These are phyloP conservation scores for Stictonetta naevosa DNA, from an alignment of 2,113 vertebrate genomes.

Conservation along the genomic window DNA sequence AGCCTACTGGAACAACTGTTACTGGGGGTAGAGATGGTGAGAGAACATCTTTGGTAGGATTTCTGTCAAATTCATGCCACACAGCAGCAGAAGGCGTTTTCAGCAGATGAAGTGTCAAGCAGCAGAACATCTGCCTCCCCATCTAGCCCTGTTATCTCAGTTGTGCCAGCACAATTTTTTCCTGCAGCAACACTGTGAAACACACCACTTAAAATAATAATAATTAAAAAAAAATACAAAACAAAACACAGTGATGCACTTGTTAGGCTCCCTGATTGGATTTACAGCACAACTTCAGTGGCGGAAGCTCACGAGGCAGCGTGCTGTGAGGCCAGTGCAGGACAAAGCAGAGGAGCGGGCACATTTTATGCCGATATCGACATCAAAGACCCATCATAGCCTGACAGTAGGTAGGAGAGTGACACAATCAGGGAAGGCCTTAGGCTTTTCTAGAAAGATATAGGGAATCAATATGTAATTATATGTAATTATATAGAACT, in stretches of 20 bases:
- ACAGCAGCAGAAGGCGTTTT: not conserved
- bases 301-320: not conserved
- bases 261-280: slow-evolving; percentile 41
- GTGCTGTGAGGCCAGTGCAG: not conserved
- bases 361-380: slow-evolving; percentile 11
- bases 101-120: not conserved
- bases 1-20: not conserved
- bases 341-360: not conserved
- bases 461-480: slow-evolving; percentile 33
- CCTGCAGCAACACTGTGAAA: slow-evolving; percentile 47
- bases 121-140: slow-evolving; percentile 16
- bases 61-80: not conserved
- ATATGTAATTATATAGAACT: not conserved
- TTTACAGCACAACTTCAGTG: not conserved
- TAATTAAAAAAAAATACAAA: not conserved
- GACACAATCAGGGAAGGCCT: not conserved
- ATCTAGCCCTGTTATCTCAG: not conserved
- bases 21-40: not conserved
- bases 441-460: slow-evolving; percentile 25
- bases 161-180: slow-evolving; percentile 54
- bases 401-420: not conserved
- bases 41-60: not conserved
- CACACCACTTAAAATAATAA: not conserved
- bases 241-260: slow-evolving; percentile 23
- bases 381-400: not conserved